Evolutionary conservation across 1,140 invertebrate species (phyloP), one percentile per base, ranked within the genome.

Genomic region (Aphelenchoides avenae): DNA sequence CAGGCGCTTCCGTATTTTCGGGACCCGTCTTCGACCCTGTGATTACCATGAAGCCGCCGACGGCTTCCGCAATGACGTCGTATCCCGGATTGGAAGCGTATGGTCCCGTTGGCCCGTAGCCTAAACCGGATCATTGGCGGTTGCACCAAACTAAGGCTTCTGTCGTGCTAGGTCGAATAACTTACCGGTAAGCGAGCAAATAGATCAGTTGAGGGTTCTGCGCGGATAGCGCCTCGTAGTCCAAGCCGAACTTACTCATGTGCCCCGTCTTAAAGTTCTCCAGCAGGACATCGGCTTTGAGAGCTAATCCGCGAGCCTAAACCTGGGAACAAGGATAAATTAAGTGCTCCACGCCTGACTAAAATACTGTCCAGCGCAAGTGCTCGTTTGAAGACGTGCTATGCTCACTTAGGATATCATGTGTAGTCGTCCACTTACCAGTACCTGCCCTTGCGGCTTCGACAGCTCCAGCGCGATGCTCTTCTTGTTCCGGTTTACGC

Each of bases 251-350:
- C 52, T 85, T 77, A 24, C 85, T 82, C 57, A 97, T 77, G 69
- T 89, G 90, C 1, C 90, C 91, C 13, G 92, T 92, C 0, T 96
- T 80, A 79, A 87, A 97, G 80, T 97, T 97, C 77, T 97, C 92
- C 9, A 97, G 82, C 0, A 96, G 71, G 24, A 97, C 84, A 81
- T 97, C 92, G 78, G 85, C 86, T 61, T 85, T 83, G 44, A 79
- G 79, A 9, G 85, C 86, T 36, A 83, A 61, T 78, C 80, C 59
- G 39, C 65, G 54, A 20, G 43, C 36, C 70, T 49, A 91, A 77
- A 41, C 46, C 18, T 30, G n/a, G n/a, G n/a, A n/a, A n/a, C n/a
- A n/a, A n/a, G n/a, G n/a, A n/a, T n/a, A n/a, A n/a, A n/a, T n/a
- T n/a, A n/a, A n/a, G n/a, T n/a, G n/a, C n/a, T n/a, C n/a, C n/a